Conservation (phyloP, 2,113 vertebrate genomes). For the Synodontis membranacea region DNA sequence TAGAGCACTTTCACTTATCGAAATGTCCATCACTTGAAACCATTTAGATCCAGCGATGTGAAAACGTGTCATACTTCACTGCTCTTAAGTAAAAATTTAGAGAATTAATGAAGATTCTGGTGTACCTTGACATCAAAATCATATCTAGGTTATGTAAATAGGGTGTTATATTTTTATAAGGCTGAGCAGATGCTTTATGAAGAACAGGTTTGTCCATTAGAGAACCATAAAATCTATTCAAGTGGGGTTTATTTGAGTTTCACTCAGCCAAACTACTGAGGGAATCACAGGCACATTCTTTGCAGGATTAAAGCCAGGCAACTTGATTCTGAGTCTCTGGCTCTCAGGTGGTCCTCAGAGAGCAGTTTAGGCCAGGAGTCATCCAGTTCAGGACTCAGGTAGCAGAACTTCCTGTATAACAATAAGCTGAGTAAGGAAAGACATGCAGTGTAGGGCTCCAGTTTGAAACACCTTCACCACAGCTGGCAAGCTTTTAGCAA, state of each 20-base stretch:
- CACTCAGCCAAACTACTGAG: not conserved
- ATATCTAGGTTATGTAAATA: not conserved
- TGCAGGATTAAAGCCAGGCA: conserved; percentile 46
- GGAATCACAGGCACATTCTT: conserved; percentile 42
- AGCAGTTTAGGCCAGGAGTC: conserved; percentile 27
- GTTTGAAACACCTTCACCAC: not conserved
- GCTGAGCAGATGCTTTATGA: not conserved
- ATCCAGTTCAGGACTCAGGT: conserved; percentile 44
- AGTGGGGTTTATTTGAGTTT: not conserved
- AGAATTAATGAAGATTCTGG: not conserved
- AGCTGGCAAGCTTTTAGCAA: conserved; percentile 10
- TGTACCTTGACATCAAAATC: not conserved
- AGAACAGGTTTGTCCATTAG: not conserved
- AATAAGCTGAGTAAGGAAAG: conserved; percentile 35
- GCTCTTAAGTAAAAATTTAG: not conserved
- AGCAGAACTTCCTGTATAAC: conserved; percentile 46
- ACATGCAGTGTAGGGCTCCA: conserved; percentile 5
- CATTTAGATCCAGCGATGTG: conserved; percentile 46
- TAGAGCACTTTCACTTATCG: conserved; percentile 57
- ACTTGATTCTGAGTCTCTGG: conserved; percentile 46
- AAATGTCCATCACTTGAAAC: conserved; percentile 55
- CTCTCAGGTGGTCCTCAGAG: conserved; percentile 47
- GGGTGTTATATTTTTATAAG: not conserved
- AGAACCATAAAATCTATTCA: conserved; percentile 2
- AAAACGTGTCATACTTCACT: conserved; percentile 35